Evolutionary conservation across 2,113 vertebrate genomes (phyloP), one percentile per base, ranked within the genome.

Genomic region (Litocranius walleri): DNA sequence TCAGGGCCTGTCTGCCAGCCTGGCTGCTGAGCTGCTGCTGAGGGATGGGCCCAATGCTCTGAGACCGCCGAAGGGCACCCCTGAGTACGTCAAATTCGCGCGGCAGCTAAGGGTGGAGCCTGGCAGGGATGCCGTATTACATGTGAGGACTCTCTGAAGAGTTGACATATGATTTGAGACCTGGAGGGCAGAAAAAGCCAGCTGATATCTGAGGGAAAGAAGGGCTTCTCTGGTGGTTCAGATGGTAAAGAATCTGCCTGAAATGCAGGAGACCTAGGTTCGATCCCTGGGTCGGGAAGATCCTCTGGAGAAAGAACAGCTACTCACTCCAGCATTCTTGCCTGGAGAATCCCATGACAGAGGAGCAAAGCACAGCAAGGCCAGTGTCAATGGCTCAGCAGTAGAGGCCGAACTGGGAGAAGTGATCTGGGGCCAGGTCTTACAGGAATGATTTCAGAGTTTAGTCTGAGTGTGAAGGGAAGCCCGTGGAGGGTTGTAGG

Each of bases 51-150:
- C 99, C 40, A 99, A 99, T 0, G 99, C 99, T 0, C 97, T 99
- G 86, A 98, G 99, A 21, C 99, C 99, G 0, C 99, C 99, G 0
- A 98, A 98, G 59, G 99, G 99, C 16, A 99, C 99, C 23, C 99
- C 99, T 0, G 99, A 99, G 61, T 99, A 99, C 0, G 98, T 99
- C 59, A 99, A 99, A 95, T 99, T 99, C 4, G 99, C 99, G 3
- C 98, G 99, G 7, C 99, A 99, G 98, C 96, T 99, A n/a, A n/a
- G 57, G 62, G 25, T 21, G 89, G 62, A 57, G 14, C 3, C 3
- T 21, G 10, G 16, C 4, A 14, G 52, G 59, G 12, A 8, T 77
- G 4, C 54, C 13, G 2, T 74, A 45, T 33, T 52, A 14, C 11
- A 71, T 71, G 30, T 17, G 52, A 48, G 57, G 16, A 86, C 12